Evolutionary conservation across 64 coral and sea anemone species (phyloP).

Genomic region (Montipora sp.): DNA sequence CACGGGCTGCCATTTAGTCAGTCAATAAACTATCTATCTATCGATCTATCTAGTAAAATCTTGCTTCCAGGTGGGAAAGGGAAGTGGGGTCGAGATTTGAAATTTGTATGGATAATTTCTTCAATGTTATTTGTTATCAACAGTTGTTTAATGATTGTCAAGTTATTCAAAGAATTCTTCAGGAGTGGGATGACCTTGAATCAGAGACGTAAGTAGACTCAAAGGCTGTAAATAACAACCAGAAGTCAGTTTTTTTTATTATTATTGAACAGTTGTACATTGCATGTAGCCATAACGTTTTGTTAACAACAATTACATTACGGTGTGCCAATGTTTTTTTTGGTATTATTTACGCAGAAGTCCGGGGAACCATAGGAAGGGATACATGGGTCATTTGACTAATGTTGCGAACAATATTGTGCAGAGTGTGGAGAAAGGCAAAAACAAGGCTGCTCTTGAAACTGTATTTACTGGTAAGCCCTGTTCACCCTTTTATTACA

Average conservation of each 20-base stretch:
- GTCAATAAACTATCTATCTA: no score
- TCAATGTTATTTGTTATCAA: neutral
- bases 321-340: neutral
- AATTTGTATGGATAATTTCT: no score
- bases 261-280: neutral
- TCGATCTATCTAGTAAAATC: no score
- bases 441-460: conserved; percentile 85
- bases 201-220: conserved; percentile 73
- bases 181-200: conserved; percentile 81
- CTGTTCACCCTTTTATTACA: no score
- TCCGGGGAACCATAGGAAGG: conserved; percentile 45
- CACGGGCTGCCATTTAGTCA: no score
- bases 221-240: no score
- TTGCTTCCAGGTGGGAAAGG: no score
- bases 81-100: no score
- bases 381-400: conserved; percentile 98
- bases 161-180: conserved; percentile 83
- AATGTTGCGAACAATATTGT: conserved; percentile 94
- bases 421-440: conserved; percentile 77
- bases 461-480: conserved; percentile 82
- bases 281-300: no score
- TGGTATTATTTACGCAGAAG: neutral
- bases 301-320: neutral
- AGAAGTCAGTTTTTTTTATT: neutral
- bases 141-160: conserved; percentile 97